Percentiles rank a stretch among this genome's conserved stretches.
These are phyloP conservation scores for Hybos culiciformis DNA, from an alignment of 2,888 invertebrate genomes.

Conservation along the genomic window DNA sequence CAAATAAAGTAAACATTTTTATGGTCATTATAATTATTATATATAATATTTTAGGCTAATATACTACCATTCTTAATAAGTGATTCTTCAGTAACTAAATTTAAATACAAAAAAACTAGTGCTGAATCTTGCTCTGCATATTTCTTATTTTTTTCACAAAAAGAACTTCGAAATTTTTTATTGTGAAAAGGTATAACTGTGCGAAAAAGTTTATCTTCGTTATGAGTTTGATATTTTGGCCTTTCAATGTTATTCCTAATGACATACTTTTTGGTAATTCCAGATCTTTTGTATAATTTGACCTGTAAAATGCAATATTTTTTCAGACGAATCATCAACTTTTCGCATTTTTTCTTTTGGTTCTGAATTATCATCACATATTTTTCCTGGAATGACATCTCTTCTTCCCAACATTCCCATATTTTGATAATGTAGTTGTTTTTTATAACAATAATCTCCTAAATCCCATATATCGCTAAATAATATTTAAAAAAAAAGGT, in stretches of 20 bases:
- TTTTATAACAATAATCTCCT: constrained; percentile 57
- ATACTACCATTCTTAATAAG: not conserved
- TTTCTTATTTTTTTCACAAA: constrained; percentile 89
- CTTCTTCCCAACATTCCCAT: constrained; percentile 57
- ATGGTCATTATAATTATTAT: no score
- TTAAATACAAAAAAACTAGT: constrained; percentile 59
- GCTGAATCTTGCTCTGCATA: constrained; percentile 92
- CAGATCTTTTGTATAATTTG: constrained; percentile 48
- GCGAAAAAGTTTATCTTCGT: constrained; percentile 69
- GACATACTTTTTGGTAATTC: constrained; percentile 67
- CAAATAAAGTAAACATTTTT: no score
- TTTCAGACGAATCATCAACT: constrained; percentile 35
- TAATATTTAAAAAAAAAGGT: not conserved
- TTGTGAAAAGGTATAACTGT: constrained; percentile 60
- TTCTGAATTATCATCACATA: constrained; percentile 33
- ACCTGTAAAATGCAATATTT: constrained; percentile 49
- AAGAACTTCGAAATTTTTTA: constrained; percentile 66
- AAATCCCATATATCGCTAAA: constrained; percentile 55
- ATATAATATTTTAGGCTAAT: not conserved
- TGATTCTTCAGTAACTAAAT: constrained; percentile 38
- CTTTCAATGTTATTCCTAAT: constrained; percentile 46
- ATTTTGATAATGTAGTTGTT: constrained; percentile 50
- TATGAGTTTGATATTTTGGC: constrained; percentile 58
- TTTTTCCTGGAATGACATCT: constrained; percentile 51
- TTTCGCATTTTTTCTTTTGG: no score